Conservation (phyloP, 1,140 invertebrate species). For the Tribolium madens region DNA sequence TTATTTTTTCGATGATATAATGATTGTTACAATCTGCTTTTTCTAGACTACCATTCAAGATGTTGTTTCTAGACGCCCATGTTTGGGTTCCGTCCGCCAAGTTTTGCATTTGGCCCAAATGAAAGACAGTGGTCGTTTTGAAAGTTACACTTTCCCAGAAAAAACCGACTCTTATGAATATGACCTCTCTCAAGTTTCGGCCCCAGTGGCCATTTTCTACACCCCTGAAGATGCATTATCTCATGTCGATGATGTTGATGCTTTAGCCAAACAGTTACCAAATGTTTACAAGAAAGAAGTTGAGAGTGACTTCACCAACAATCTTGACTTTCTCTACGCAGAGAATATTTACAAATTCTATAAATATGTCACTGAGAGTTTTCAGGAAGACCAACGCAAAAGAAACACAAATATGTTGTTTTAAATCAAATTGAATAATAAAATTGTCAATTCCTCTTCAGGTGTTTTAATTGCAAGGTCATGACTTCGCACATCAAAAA, state of each 20-base stretch:
- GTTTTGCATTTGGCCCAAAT: slow-evolving; percentile 70
- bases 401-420: neutral
- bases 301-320: slow-evolving; percentile 25
- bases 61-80: slow-evolving; percentile 69
- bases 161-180: slow-evolving; percentile 62
- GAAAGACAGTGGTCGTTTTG: slow-evolving; percentile 56
- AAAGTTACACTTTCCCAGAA: slow-evolving; percentile 50
- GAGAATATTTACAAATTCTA: slow-evolving; percentile 37
- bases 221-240: slow-evolving; percentile 63
- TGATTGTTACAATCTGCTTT: too few relatives aligned
- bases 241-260: slow-evolving; percentile 70
- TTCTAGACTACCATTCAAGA: slow-evolving; percentile 43
- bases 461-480: slow-evolving; percentile 7
- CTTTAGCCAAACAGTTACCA: slow-evolving; percentile 65
- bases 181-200: slow-evolving; percentile 60
- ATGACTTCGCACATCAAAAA: slow-evolving; percentile 10
- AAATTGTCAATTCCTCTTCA: neutral
- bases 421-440: neutral
- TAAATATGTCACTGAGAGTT: neutral
- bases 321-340: slow-evolving; percentile 45
- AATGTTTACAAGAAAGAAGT: slow-evolving; percentile 30
- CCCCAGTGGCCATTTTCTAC: slow-evolving; percentile 65
- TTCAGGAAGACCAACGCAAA: neutral
- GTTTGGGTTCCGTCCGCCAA: slow-evolving; percentile 73
- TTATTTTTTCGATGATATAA: neutral